Evolutionary conservation across 2,888 invertebrate genomes (phyloP), one percentile per base, ranked within the genome.

Genomic region (Monochamus alternatus): DNA sequence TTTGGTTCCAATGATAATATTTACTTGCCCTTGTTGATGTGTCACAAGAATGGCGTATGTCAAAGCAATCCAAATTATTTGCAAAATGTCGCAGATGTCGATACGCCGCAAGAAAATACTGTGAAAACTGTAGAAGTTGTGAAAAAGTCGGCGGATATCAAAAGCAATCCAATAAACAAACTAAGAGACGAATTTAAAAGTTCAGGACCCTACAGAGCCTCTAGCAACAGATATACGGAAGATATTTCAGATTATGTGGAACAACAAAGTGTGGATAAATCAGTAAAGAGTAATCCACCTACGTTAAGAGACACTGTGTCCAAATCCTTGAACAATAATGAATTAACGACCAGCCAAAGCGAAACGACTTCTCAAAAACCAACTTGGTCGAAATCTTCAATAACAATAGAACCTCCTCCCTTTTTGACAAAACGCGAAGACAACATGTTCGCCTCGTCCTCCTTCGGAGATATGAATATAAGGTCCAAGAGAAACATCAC

Each of bases 1-100:
- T 73, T 67, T 52, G 73, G 73, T n/a, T 66, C 66, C 30, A 38
- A n/a, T 31, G 66, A 73, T 14, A 70, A 70, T 32, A 62, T 31
- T 9, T 62, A 51, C 47, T 44, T 70, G 22, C 62, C 70, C 2
- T 22, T 62, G 31, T 14, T 70, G 47, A 32, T 70, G 62, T 30
- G 59, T 7, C 12, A 5, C 30, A 59, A 44, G 14, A 22, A 65
- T 9, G 31, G 9, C 22, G 22, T 52, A 22, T n/a, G 60, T 14
- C 14, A 44, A 59, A 31, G 30, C n/a, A 44, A 44, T 22, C 5
- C 14, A 5, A 3, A 44, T n/a, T 22, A 44, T 44, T 12, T 44
- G 43, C 44, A 62, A 62, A n/a, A 8, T 44, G 9, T 44, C 5
- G 2, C 43, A 8, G 44, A 63, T 22, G 14, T 47, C 12, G 47